phyloP scores from a whole-genome alignment of 2,113 vertebrate genomes.

The Saguinus midas region DNA sequence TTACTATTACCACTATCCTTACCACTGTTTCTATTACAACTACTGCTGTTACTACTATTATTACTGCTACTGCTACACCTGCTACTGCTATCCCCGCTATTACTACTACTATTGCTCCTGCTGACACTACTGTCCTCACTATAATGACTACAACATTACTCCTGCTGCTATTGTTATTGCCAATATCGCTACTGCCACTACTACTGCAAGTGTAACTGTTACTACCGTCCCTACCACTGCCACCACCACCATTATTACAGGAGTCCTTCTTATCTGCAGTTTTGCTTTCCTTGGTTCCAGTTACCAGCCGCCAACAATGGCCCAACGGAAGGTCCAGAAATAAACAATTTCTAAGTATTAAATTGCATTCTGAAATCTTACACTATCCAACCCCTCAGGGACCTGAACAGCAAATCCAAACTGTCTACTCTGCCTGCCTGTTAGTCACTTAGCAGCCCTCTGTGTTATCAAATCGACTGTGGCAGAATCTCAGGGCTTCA shows the following conservation, averaged over 20 bases:
- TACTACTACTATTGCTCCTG: not conserved
- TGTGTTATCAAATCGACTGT: not conserved
- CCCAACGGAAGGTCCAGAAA: not conserved
- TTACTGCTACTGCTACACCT: fast-evolving
- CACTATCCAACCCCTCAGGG: not conserved
- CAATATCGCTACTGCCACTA: too few relatives aligned
- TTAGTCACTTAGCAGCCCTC: not conserved
- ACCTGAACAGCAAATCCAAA: not conserved
- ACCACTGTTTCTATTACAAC: too few relatives aligned
- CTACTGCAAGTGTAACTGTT: not conserved
- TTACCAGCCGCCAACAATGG: not conserved
- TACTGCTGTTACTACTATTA: fast-evolving
- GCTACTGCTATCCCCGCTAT: fast-evolving
- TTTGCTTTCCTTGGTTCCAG: not conserved
- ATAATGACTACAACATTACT: too few relatives aligned
- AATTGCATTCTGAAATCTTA: not conserved
- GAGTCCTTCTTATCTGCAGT: not conserved
- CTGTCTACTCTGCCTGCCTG: not conserved
- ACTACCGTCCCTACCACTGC: too few relatives aligned
- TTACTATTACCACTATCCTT: too few relatives aligned
- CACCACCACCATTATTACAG: not conserved
- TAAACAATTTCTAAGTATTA: not conserved
- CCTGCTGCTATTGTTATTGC: fast-evolving
- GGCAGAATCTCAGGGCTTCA: not conserved
- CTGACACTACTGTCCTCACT: too few relatives aligned